Conservation (phyloP, 2,797 vertebrate species). For the Ibycter americanus region DNA sequence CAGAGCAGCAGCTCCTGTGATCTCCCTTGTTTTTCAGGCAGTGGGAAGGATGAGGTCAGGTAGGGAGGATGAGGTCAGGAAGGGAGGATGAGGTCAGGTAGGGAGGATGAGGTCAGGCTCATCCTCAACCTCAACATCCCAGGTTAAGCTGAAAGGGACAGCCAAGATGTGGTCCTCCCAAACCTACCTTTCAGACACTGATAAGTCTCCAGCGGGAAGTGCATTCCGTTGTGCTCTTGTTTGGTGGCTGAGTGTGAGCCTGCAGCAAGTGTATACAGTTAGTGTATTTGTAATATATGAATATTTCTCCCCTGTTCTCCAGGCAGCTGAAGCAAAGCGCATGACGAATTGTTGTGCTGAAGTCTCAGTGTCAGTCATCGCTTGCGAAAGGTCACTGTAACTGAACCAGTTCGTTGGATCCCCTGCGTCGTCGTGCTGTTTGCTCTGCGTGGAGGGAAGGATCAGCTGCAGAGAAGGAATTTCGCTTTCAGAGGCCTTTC, state of each 20-base stretch:
- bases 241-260: not conserved
- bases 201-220: not conserved
- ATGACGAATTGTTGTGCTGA: not conserved
- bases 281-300: rapidly evolving
- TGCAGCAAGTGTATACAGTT: not conserved
- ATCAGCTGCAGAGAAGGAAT: not conserved
- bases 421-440: rapidly evolving
- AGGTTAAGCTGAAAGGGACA: not conserved
- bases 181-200: not conserved
- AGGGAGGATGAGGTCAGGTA: not conserved
- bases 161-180: not conserved
- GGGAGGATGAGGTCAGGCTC: not conserved
- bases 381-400: not conserved
- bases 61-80: not conserved
- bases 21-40: not conserved
- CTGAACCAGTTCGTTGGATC: not conserved
- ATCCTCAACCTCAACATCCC: not conserved
- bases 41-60: not conserved
- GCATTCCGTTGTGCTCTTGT: not conserved
- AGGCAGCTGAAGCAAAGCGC: not conserved
- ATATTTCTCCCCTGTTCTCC: not conserved
- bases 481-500: not conserved
- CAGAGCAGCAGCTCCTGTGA: rapidly evolving
- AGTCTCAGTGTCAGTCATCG: not conserved
- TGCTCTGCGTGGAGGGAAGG: not conserved